These are phyloP conservation scores for Lobophora halterata DNA, from an alignment of 2,888 invertebrate genomes.

Conservation along the genomic window DNA sequence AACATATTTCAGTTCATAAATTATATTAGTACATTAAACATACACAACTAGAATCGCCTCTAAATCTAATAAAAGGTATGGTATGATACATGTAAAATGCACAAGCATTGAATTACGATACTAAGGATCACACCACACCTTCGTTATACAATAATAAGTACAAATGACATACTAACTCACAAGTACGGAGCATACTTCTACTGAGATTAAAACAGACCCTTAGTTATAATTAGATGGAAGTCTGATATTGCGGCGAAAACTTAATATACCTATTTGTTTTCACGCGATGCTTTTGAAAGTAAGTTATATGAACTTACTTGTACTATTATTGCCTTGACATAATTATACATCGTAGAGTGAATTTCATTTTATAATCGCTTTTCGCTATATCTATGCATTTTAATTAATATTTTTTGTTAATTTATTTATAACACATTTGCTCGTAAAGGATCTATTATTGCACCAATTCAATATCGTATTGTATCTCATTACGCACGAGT, in stretches of 20 bases:
- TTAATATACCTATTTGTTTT: background rate
- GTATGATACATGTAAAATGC: conserved; percentile 12
- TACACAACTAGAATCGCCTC: conserved; percentile 12
- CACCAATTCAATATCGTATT: no score
- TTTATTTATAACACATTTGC: no score
- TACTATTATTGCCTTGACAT: no score
- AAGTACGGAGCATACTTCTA: conserved; percentile 33
- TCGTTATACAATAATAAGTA: conserved; percentile 42
- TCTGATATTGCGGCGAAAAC: conserved; percentile 8
- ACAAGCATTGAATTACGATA: background rate
- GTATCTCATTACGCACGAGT: no score
- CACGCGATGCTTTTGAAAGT: conserved; percentile 2
- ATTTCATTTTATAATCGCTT: no score
- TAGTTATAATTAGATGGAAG: conserved; percentile 11
- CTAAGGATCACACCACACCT: conserved; percentile 7
- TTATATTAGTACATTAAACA: conserved; percentile 26
- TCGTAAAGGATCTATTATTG: no score
- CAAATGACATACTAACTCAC: conserved; percentile 37
- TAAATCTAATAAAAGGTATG: conserved; percentile 22
- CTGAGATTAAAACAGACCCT: conserved; percentile 61
- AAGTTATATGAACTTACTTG: background rate
- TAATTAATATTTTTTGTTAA: no score
- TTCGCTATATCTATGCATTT: no score
- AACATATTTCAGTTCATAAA: conserved; percentile 25
- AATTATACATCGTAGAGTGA: no score